phyloP scores from a whole-genome alignment of 1,140 invertebrate species.

The Cardiocondyla obscurior region DNA sequence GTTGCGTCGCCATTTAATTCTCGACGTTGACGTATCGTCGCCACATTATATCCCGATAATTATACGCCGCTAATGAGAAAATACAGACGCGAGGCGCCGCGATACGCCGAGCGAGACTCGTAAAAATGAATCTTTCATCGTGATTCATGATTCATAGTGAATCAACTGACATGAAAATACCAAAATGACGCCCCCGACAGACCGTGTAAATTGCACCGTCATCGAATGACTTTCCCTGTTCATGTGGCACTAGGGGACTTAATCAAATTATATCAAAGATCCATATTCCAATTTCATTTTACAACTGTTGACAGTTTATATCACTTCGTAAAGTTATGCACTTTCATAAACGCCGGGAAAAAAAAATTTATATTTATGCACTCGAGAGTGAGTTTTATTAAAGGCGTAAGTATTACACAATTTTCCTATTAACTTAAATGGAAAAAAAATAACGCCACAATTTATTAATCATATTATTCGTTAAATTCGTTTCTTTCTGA shows the following conservation, averaged over 20 bases:
- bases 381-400: not conserved
- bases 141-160: conserved; percentile 36
- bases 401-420: not conserved
- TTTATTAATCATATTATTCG: not conserved
- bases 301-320: not conserved
- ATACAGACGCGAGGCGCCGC: conserved; percentile 5
- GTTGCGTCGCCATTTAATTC: conserved; percentile 60
- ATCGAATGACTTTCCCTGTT: conserved; percentile 24
- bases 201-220: conserved; percentile 18
- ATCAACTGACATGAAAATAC: not conserved
- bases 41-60: conserved; percentile 43
- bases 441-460: not conserved
- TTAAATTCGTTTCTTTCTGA: not conserved
- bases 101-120: not conserved
- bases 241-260: not conserved
- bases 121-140: conserved; percentile 50
- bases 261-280: conserved; percentile 39
- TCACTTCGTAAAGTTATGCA: not conserved
- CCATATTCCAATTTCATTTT: conserved; percentile 1
- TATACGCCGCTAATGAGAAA: conserved; percentile 52
- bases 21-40: conserved; percentile 58
- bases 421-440: not conserved
- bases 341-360: not conserved
- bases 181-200: not conserved
- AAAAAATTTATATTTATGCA: too few species aligned